Evolutionary conservation across 2,888 invertebrate species (phyloP).

Genomic region (Nomada fabriciana): DNA sequence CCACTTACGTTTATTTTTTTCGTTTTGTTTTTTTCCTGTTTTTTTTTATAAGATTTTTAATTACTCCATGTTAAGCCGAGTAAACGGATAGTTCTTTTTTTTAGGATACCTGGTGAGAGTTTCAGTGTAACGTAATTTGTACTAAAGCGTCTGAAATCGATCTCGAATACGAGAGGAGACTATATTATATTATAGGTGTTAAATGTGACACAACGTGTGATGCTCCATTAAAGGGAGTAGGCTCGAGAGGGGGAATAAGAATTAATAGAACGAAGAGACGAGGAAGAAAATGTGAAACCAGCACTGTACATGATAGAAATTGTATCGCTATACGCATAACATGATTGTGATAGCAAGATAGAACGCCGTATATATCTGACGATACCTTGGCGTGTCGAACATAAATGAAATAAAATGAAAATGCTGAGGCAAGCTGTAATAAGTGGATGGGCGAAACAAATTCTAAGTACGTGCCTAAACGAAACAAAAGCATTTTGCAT

Average conservation of each 20-base stretch:
- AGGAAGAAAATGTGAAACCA: conserved; percentile 11
- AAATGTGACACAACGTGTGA: conserved; percentile 31
- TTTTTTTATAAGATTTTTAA: conserved; percentile 17
- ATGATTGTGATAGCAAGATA: conserved; percentile 47
- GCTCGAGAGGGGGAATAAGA: neutral
- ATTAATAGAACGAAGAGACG: neutral
- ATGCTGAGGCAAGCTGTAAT: neutral
- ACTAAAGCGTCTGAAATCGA: conserved; percentile 43
- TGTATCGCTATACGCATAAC: conserved; percentile 55
- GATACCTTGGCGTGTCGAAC: conserved; percentile 45
- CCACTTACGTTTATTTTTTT: neutral
- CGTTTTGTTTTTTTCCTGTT: neutral
- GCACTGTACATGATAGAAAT: conserved; percentile 56
- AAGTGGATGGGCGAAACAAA: conserved; percentile 48
- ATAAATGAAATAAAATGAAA: conserved; percentile 11
- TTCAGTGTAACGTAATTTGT: conserved; percentile 45
- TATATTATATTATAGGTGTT: conserved; percentile 12
- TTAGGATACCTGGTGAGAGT: conserved; percentile 55
- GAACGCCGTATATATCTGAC: conserved; percentile 42
- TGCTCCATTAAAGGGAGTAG: conserved; percentile 28
- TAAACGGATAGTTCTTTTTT: conserved; percentile 39
- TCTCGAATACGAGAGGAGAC: conserved; percentile 16
- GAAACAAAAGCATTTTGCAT: conserved; percentile 47
- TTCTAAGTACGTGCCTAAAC: conserved; percentile 69
- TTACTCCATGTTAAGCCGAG: conserved; percentile 31